Conservation (phyloP, 2,797 vertebrate species). For the Sebastes vulpes region DNA sequence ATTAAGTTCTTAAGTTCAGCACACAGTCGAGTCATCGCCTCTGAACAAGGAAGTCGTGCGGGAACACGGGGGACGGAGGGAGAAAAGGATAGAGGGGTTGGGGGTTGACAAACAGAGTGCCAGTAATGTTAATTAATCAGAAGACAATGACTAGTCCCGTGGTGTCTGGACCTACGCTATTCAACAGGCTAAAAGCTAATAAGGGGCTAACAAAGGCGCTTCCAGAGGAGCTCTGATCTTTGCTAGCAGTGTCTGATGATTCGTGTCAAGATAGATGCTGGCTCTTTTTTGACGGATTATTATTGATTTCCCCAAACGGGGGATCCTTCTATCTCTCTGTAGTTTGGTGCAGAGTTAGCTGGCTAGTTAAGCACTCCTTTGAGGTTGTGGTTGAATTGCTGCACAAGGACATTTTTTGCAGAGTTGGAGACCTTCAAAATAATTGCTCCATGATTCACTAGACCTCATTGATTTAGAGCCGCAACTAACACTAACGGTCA, state of each 20-base stretch:
- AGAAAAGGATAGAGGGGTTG: conserved; percentile 34
- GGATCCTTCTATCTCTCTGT: neutral
- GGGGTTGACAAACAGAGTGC: conserved; percentile 60
- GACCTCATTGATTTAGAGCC: neutral
- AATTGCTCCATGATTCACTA: neutral
- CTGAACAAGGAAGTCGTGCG: conserved; percentile 36
- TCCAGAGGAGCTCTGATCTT: conserved; percentile 36
- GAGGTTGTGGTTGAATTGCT: conserved; percentile 3
- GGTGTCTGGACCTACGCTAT: conserved; percentile 20
- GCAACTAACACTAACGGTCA: neutral
- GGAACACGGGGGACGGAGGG: conserved; percentile 42
- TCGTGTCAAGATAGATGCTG: conserved; percentile 48
- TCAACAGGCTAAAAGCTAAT: conserved; percentile 63
- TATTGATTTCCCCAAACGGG: conserved; percentile 32
- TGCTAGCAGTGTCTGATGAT: conserved; percentile 45
- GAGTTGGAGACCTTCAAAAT: neutral
- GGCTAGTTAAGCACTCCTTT: neutral
- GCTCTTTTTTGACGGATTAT: conserved; percentile 18
- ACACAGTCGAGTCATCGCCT: conserved; percentile 49
- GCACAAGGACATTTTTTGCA: neutral
- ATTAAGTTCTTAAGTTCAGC: conserved; percentile 79
- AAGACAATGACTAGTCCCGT: conserved; percentile 74
- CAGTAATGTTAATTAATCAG: conserved; percentile 77
- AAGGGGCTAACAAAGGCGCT: conserved; percentile 39
- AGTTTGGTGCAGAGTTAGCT: neutral